Conservation (phyloP, 2,888 invertebrate species). For the Epicampocera succincta region DNA sequence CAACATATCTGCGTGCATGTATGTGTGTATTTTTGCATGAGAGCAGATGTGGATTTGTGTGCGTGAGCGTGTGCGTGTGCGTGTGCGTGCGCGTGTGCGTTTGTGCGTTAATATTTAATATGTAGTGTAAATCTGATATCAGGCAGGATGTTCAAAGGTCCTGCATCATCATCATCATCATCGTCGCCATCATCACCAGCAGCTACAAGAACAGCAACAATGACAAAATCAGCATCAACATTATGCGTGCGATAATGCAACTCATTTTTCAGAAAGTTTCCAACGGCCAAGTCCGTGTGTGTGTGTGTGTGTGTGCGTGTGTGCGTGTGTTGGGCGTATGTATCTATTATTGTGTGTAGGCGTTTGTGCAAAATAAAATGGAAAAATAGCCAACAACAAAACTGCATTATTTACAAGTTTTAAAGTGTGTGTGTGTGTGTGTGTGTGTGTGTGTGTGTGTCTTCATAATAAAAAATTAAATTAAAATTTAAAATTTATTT, state of each 20-base stretch:
- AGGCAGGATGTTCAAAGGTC: slow-evolving; percentile 64
- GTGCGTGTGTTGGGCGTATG: background rate
- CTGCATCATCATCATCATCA: slow-evolving; percentile 64
- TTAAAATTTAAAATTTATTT: slow-evolving; percentile 69
- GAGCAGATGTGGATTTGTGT: slow-evolving; percentile 7
- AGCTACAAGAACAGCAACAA: slow-evolving; percentile 49
- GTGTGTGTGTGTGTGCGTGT: background rate
- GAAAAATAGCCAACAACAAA: slow-evolving; percentile 34
- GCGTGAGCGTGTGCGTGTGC: slow-evolving; percentile 16
- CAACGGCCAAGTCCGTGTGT: background rate
- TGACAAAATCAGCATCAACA: slow-evolving; percentile 64
- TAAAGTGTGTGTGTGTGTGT: slow-evolving; percentile 26
- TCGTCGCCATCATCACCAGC: slow-evolving; percentile 50
- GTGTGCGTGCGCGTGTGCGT: slow-evolving; percentile 7
- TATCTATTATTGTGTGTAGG: slow-evolving; percentile 45
- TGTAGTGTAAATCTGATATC: slow-evolving; percentile 68
- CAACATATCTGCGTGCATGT: background rate
- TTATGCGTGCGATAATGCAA: slow-evolving; percentile 70
- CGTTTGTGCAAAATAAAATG: slow-evolving; percentile 43
- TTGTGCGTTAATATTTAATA: slow-evolving; percentile 46
- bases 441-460: slow-evolving; percentile 31
- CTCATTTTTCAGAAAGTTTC: slow-evolving; percentile 63
- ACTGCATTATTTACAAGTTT: slow-evolving; percentile 14
- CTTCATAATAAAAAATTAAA: slow-evolving; percentile 62
- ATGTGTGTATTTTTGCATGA: slow-evolving; percentile 1